phyloP scores from a whole-genome alignment of 23 tunicate genomes.

The Corella eumyota region DNA sequence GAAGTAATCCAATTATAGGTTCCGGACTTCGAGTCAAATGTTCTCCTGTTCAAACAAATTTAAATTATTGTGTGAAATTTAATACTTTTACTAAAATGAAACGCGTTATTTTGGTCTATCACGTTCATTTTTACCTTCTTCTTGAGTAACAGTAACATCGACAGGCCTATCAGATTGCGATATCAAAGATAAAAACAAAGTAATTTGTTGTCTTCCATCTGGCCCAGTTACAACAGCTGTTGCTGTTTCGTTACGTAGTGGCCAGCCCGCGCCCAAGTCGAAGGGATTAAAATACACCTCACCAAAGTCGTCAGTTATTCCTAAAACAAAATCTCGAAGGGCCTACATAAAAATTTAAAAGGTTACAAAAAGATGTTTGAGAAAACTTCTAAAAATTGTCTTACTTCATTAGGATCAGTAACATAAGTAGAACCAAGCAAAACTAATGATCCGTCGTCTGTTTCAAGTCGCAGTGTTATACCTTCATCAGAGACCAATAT shows the following conservation, averaged over 20 bases:
- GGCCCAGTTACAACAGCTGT: not conserved
- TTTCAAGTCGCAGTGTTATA: conserved; percentile 10
- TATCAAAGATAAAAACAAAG: not conserved
- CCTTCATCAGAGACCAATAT: conserved; percentile 3
- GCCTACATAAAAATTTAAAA: not conserved
- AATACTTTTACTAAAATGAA: no score
- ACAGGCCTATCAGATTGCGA: not conserved
- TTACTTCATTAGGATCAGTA: conserved; percentile 12
- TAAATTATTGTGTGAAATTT: no score
- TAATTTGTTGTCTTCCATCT: not conserved
- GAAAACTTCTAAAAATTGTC: no score
- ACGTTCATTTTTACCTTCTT: conserved; percentile 3
- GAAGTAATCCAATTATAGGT: not conserved
- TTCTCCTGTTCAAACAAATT: no score
- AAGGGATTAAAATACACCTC: conserved; percentile 10
- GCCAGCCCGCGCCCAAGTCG: conserved; percentile 1
- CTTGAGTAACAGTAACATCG: conserved; percentile 8
- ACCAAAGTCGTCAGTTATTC: conserved; percentile 5
- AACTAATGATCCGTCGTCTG: conserved; percentile 2
- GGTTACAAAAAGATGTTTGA: not conserved
- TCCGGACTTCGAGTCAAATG: no score
- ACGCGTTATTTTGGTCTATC: no score
- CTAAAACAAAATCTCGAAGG: conserved; percentile 3
- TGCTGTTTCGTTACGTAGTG: not conserved
- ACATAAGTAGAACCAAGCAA: conserved; percentile 9